These are phyloP conservation scores for Riparia riparia DNA, from an alignment of 2,113 vertebrate genomes.

Conservation along the genomic window DNA sequence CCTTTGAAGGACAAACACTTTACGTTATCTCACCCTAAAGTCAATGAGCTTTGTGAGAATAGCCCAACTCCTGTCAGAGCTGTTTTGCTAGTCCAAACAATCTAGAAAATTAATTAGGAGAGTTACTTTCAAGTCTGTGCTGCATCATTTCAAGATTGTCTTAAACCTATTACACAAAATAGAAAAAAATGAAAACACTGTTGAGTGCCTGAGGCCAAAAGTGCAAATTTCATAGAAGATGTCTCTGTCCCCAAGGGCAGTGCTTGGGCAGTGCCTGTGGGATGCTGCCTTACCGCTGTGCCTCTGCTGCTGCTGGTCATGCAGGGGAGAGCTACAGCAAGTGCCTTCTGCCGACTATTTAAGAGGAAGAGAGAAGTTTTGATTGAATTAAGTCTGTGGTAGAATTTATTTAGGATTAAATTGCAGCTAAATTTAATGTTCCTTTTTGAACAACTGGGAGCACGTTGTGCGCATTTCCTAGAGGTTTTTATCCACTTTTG, in stretches of 20 bases:
- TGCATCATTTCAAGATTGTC: neutral
- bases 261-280: neutral
- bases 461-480: rapidly evolving
- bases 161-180: neutral
- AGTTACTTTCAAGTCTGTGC: neutral
- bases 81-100: neutral
- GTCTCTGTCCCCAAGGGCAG: neutral
- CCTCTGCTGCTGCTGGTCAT: neutral
- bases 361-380: neutral
- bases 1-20: neutral
- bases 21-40: neutral
- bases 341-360: neutral
- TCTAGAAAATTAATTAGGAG: neutral
- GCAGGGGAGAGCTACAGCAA: neutral
- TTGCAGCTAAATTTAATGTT: neutral
- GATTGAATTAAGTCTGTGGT: neutral
- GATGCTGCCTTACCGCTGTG: neutral
- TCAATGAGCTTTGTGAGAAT: neutral
- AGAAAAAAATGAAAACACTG: neutral
- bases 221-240: neutral
- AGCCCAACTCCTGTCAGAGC: neutral
- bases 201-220: neutral
- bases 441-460: neutral
- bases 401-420: neutral
- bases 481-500: neutral